These are phyloP conservation scores for Aphelenchoides besseyi DNA, from an alignment of 1,140 invertebrate species.

Conservation along the genomic window DNA sequence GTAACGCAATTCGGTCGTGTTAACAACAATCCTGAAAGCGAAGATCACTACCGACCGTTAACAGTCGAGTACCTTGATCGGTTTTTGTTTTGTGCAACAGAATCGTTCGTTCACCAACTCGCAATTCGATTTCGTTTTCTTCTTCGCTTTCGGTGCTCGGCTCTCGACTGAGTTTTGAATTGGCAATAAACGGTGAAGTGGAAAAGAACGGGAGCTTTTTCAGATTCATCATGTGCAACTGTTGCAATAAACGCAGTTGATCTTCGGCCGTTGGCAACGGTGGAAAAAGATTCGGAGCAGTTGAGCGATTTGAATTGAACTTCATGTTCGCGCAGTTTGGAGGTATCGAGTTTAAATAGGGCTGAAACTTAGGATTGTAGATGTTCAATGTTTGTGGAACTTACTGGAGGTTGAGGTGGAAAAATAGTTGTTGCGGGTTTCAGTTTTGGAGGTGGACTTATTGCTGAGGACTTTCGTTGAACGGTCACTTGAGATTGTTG, in stretches of 20 bases:
- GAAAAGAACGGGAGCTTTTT: not conserved
- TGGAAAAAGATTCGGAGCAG: not conserved
- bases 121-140: not conserved
- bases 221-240: not conserved
- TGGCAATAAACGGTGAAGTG: not conserved
- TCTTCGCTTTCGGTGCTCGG: not conserved
- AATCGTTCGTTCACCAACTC: not conserved
- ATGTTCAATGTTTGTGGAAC: no score
- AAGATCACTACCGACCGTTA: no score
- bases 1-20: not conserved
- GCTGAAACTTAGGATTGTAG: no score
- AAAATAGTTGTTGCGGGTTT: not conserved
- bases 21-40: not conserved
- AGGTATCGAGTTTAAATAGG: no score
- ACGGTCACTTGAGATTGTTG: not conserved
- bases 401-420: not conserved
- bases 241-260: constrained; percentile 6
- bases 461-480: not conserved
- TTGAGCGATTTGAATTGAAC: no score
- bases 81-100: not conserved
- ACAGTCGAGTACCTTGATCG: constrained; percentile 9
- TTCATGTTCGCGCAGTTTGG: no score
- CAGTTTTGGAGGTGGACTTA: not conserved
- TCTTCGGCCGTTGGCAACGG: not conserved
- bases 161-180: not conserved